A percentile compares a stretch with the other conserved stretches of the same genome.
These are phyloP conservation scores for Sipunculus nudus DNA, from an alignment of 2,888 invertebrate species.

Conservation along the genomic window DNA sequence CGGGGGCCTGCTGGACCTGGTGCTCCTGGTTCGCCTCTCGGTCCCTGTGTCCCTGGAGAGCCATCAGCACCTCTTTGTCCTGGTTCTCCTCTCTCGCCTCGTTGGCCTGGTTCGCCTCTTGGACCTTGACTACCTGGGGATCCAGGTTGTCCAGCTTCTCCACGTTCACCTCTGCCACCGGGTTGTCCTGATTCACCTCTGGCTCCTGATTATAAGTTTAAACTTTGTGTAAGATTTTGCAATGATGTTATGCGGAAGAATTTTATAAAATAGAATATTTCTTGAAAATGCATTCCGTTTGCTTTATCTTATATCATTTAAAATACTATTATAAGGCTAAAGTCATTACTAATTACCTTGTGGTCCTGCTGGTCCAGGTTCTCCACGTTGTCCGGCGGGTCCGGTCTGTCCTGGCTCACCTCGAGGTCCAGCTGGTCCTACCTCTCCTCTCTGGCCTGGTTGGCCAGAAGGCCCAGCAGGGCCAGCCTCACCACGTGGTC, in stretches of 20 bases:
- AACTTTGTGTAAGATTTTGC: too few species aligned
- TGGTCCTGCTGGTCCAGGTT: constrained; percentile 40
- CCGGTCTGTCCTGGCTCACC: constrained; percentile 29
- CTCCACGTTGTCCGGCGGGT: constrained; percentile 35
- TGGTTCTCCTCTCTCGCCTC: constrained; percentile 1
- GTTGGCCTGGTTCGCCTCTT: constrained; percentile 1
- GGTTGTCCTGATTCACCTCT: constrained; percentile 71
- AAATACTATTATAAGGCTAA: too few species aligned
- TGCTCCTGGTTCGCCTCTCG: constrained; percentile 28
- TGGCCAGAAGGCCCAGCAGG: neutral
- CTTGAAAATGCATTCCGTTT: too few species aligned
- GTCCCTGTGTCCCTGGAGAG: constrained; percentile 9
- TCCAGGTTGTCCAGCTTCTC: constrained; percentile 10
- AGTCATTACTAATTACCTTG: too few species aligned
- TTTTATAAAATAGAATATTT: too few species aligned
- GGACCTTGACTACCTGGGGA: constrained; percentile 1
- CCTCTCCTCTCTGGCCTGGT: constrained; percentile 17
- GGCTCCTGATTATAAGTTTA: too few species aligned
- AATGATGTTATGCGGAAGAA: too few species aligned
- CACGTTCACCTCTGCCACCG: constrained; percentile 2
- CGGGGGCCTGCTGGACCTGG: constrained; percentile 34
- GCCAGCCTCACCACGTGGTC: constrained; percentile 22
- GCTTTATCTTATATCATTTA: too few species aligned
- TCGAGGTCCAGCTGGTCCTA: constrained; percentile 20
- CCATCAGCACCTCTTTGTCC: constrained; percentile 8